phyloP scores from a whole-genome alignment of 2,113 vertebrate genomes.

The Daphoenositta chrysoptera region DNA sequence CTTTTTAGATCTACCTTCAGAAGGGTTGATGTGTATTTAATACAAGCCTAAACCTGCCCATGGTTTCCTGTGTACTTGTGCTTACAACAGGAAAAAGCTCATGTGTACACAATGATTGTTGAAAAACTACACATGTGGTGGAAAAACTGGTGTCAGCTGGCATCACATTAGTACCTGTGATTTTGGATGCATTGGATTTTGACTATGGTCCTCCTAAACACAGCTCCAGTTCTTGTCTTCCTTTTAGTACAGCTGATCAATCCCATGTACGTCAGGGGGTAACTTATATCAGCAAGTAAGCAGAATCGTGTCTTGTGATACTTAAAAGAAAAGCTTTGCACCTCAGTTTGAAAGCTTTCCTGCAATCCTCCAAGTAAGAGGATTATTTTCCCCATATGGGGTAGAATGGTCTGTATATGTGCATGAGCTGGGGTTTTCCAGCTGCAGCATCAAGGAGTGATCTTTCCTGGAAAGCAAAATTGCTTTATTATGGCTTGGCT shows the following conservation, averaged over 20 bases:
- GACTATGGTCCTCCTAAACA: neutral
- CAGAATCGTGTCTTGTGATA: neutral
- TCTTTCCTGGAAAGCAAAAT: conserved; percentile 57
- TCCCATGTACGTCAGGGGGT: neutral
- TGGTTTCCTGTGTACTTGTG: neutral
- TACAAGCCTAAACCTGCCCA: neutral
- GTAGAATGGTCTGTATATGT: neutral
- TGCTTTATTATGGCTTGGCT: conserved; percentile 67
- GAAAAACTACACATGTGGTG: neutral
- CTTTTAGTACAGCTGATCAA: neutral
- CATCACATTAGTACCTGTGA: neutral
- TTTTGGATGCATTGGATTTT: neutral
- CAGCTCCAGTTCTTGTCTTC: neutral
- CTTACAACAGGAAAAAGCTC: neutral
- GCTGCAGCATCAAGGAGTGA: neutral
- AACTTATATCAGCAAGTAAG: neutral
- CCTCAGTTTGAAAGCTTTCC: neutral
- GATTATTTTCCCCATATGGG: neutral
- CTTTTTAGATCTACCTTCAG: neutral
- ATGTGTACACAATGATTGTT: neutral
- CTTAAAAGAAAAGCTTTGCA: neutral
- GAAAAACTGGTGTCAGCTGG: neutral
- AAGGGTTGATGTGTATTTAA: neutral
- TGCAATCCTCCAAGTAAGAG: neutral
- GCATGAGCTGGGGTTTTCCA: neutral